phyloP scores from a whole-genome alignment of 2,113 vertebrate genomes.

The Danionella cerebrum region DNA sequence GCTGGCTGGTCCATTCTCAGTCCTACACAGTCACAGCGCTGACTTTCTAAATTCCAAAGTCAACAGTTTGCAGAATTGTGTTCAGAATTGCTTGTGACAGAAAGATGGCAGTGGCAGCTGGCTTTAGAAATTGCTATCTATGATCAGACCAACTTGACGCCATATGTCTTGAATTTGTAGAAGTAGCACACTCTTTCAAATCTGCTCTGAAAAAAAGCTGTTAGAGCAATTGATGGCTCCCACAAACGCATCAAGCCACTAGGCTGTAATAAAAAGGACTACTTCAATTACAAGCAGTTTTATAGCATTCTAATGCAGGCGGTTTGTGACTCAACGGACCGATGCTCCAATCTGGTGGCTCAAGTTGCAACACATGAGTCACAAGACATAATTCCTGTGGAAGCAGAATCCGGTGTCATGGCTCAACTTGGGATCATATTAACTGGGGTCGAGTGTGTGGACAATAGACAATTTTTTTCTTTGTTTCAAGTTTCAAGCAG shows the following conservation, averaged over 20 bases:
- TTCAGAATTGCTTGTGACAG: background rate
- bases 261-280: background rate
- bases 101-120: background rate
- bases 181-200: background rate
- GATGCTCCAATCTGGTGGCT: no score
- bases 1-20: background rate
- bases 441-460: no score
- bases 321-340: background rate
- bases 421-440: no score
- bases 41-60: background rate
- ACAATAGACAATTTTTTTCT: no score
- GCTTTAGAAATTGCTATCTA: background rate
- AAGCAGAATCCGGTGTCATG: no score
- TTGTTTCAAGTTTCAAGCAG: no score
- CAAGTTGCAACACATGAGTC: no score
- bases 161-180: background rate
- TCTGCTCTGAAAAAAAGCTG: background rate
- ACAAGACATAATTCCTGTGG: no score
- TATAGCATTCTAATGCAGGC: background rate
- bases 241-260: background rate
- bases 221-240: background rate
- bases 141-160: background rate
- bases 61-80: background rate
- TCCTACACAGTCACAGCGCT: background rate
- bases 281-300: background rate